phyloP scores from a whole-genome alignment of 2,888 invertebrate genomes.

The Tethea ocularis region DNA sequence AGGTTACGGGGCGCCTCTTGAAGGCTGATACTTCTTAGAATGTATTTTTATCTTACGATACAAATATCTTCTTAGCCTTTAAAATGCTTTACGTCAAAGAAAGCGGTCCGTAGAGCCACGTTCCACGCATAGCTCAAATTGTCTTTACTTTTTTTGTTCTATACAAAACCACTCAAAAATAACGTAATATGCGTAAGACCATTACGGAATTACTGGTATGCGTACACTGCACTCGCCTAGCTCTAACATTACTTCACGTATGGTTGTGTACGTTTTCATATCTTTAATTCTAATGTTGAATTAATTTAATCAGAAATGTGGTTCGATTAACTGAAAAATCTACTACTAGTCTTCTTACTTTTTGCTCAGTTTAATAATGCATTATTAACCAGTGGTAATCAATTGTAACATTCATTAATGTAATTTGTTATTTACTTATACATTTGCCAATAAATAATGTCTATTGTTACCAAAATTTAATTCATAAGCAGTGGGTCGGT shows the following conservation, averaged over 20 bases:
- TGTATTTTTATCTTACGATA: background rate
- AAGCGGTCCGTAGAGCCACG: constrained; percentile 24
- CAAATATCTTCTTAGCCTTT: constrained; percentile 15
- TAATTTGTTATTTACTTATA: too few species aligned
- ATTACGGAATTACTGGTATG: constrained; percentile 47
- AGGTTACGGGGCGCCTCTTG: constrained; percentile 19
- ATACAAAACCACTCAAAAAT: constrained; percentile 61
- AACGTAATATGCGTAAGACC: constrained; percentile 67
- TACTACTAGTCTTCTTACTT: too few species aligned
- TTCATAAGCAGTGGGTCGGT: too few species aligned
- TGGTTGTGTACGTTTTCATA: background rate
- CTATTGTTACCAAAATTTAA: too few species aligned
- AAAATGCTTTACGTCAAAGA: constrained; percentile 18
- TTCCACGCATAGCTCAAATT: constrained; percentile 61
- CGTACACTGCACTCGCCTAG: constrained; percentile 32
- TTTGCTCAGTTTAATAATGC: too few species aligned
- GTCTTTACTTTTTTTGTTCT: constrained; percentile 58
- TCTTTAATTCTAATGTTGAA: too few species aligned
- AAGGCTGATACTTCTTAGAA: background rate
- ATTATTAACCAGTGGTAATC: too few species aligned
- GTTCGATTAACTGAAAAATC: too few species aligned
- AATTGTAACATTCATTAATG: too few species aligned
- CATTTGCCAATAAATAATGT: too few species aligned
- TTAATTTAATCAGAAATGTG: too few species aligned
- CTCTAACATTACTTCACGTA: background rate